These are phyloP conservation scores for Ceyx cyanopectus DNA, from an alignment of 2,113 vertebrate species.

Conservation along the genomic window DNA sequence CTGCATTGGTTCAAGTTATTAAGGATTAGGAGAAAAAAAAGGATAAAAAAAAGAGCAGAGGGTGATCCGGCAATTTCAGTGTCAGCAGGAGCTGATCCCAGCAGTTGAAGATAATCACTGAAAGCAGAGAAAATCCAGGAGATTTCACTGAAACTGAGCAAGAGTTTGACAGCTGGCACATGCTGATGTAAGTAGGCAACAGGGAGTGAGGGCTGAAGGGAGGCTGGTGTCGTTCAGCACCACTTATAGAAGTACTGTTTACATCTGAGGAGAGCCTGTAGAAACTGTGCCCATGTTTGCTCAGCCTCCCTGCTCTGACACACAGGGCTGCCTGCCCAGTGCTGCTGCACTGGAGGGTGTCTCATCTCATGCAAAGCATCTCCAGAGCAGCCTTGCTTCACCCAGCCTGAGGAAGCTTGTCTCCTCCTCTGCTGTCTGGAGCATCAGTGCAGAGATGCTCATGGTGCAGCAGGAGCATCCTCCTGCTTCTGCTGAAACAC, in stretches of 20 bases:
- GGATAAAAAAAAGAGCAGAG: background rate
- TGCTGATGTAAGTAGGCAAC: constrained; percentile 44
- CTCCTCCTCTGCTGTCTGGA: background rate
- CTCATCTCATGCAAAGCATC: background rate
- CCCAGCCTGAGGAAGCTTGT: background rate
- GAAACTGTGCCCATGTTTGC: background rate
- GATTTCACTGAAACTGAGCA: constrained; percentile 10
- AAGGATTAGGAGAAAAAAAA: background rate
- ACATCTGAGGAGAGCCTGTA: background rate
- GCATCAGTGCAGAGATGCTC: background rate
- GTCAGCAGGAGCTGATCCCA: constrained; percentile 1
- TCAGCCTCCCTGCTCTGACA: background rate
- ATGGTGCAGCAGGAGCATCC: fast-evolving
- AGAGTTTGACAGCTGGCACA: constrained; percentile 45
- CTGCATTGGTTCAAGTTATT: background rate
- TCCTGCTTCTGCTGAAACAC: background rate
- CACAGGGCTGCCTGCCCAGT: background rate
- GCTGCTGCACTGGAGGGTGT: fast-evolving
- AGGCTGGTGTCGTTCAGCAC: background rate
- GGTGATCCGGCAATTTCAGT: background rate
- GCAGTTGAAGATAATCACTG: background rate
- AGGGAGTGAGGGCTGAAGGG: background rate
- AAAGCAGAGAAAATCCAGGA: constrained; percentile 34
- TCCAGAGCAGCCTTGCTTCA: background rate
- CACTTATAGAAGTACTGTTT: background rate